These are phyloP conservation scores for Crocallis elinguaria DNA, from an alignment of 2,888 invertebrate genomes.

Conservation along the genomic window DNA sequence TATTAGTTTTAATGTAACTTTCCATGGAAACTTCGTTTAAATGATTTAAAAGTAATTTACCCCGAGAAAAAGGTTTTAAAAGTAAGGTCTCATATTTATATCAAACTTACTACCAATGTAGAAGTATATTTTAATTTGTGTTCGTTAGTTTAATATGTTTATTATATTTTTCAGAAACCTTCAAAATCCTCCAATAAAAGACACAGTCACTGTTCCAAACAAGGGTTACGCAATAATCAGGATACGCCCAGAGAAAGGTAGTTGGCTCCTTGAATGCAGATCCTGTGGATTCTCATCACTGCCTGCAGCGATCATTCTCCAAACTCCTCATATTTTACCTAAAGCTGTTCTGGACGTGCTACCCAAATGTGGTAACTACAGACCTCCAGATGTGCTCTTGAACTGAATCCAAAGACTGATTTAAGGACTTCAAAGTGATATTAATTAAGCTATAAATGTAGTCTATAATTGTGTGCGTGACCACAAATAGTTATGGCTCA, in stretches of 20 bases:
- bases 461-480: too few species aligned
- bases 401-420: constrained; percentile 50
- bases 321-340: constrained; percentile 72
- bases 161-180: constrained; percentile 70
- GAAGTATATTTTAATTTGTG: background rate
- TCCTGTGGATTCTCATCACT: constrained; percentile 69
- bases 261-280: constrained; percentile 77
- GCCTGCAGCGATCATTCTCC: constrained; percentile 77
- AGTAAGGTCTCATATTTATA: too few species aligned
- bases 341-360: constrained; percentile 70
- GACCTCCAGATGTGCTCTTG: constrained; percentile 75
- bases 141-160: background rate
- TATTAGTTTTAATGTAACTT: too few species aligned
- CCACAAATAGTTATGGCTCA: too few species aligned
- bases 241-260: constrained; percentile 82
- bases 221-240: constrained; percentile 85
- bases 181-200: constrained; percentile 82
- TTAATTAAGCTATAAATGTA: constrained; percentile 15
- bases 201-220: constrained; percentile 87
- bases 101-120: too few species aligned
- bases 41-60: too few species aligned
- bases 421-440: constrained; percentile 39
- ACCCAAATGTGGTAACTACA: constrained; percentile 80
- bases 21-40: too few species aligned
- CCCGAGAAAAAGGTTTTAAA: too few species aligned